A percentile compares a stretch with the other conserved stretches of the same genome.
These are phyloP conservation scores for Eidolon dupreanum DNA, from an alignment of 2,797 vertebrate species.

Conservation along the genomic window DNA sequence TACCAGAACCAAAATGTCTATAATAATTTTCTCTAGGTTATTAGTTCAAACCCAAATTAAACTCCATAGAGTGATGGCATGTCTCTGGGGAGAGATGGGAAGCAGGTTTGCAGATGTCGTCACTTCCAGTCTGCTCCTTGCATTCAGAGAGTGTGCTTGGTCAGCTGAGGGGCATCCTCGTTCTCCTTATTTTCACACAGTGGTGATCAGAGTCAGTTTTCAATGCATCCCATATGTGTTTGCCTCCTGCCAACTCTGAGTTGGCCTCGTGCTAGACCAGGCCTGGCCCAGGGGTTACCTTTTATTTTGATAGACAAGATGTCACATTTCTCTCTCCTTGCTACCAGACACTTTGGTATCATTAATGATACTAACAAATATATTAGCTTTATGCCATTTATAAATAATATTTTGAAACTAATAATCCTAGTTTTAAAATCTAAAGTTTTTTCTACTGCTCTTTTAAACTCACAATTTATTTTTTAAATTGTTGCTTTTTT, in stretches of 20 bases:
- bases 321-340: not conserved
- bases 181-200: slow-evolving; percentile 29
- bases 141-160: not conserved
- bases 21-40: not conserved
- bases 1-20: not conserved
- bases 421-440: slow-evolving; percentile 1
- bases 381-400: not conserved
- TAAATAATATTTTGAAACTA: not conserved
- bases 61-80: not conserved
- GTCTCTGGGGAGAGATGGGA: not conserved
- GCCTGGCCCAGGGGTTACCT: not conserved
- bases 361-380: not conserved
- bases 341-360: not conserved
- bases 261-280: not conserved
- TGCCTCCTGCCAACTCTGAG: not conserved
- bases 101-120: not conserved
- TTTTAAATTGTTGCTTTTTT: not conserved
- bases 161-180: not conserved
- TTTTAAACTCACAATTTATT: not conserved
- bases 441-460: not conserved
- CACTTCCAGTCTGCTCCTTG: not conserved
- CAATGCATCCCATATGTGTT: slow-evolving; percentile 30
- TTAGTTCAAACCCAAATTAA: slow-evolving; percentile 24
- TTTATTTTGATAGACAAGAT: slow-evolving; percentile 21
- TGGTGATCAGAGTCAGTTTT: not conserved